Evolutionary conservation across 2,888 invertebrate genomes (phyloP).

Genomic region (Rosalia funebris): DNA sequence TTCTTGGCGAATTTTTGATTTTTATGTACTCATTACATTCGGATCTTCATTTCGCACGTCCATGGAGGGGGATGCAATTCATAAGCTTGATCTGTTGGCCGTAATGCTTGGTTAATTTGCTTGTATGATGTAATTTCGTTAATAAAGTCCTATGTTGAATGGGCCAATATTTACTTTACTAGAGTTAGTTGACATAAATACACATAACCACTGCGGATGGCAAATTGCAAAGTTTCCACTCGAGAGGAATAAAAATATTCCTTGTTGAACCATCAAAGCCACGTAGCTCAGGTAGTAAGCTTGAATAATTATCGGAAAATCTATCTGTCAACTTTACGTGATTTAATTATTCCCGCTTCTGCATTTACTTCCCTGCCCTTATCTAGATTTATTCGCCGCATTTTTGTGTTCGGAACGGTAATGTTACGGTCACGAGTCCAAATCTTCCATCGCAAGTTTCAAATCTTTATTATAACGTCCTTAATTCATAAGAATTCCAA

Average conservation of each 20-base stretch:
- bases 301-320: constrained; percentile 12
- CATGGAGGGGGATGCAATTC: constrained; percentile 36
- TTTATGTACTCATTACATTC: too few species aligned
- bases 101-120: constrained; percentile 52
- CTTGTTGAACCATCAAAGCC: constrained; percentile 59
- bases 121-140: constrained; percentile 58
- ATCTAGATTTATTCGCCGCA: too few species aligned
- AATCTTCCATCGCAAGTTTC: too few species aligned
- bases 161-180: constrained; percentile 62
- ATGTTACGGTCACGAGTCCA: too few species aligned
- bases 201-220: constrained; percentile 42
- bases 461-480: too few species aligned
- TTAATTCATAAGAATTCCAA: too few species aligned
- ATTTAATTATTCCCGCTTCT: too few species aligned
- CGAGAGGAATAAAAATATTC: constrained; percentile 60
- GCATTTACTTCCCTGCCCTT: too few species aligned
- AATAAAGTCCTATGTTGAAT: constrained; percentile 59
- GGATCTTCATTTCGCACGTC: constrained; percentile 19
- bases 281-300: constrained; percentile 19
- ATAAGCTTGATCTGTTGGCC: constrained; percentile 43
- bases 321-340: background rate
- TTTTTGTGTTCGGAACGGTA: too few species aligned
- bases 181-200: constrained; percentile 63
- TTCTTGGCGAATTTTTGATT: too few species aligned
- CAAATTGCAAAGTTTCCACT: constrained; percentile 56